Evolutionary conservation across 2,113 vertebrate genomes (phyloP), one percentile per base, ranked within the genome.

Genomic region (Anas platyrhynchos): DNA sequence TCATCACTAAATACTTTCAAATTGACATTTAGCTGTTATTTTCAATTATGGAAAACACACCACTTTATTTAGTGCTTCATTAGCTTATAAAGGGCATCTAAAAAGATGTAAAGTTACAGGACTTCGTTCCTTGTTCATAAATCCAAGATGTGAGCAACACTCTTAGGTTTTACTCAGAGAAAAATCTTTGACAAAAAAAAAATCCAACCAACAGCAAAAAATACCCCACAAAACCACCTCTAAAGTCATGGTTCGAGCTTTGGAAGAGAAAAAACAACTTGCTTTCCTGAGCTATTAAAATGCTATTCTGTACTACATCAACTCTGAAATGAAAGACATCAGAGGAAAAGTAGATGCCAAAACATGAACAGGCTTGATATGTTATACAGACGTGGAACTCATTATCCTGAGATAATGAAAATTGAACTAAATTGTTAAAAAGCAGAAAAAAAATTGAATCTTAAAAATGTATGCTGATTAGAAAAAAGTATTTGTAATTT

Each of bases 211-310:
- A 46, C 18, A 82, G 65, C 52, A 82, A 77, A 80, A 92, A 89
- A 32, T 6, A 74, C 17, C 43, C 71, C 29, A 16, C 1, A 63
- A 65, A 73, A 66, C 32, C 54, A 20, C 29, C 83, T 71, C 3
- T 0, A 69, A 91, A 83, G 80, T 12, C 63, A 59, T 8, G 43
- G 75, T 54, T 92, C 32, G 50, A 54, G 26, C 44, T 29, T 58
- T 44, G 68, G 48, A 88, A 94, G 69, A 93, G 21, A 82, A 92
- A 91, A 16, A 91, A 62, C 79, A 91, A 91, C 43, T 66, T 81
- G 38, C 41, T 90, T 46, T 93, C 65, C 78, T 84, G 68, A 66
- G 32, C 72, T 75, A 94, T 81, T 74, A 89, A 88, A 63, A 89
- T 82, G 77, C 56, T 83, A 76, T 44, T 86, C 81, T 69, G 36